Percentiles rank a stretch among this genome's conserved stretches.
Conservation (phyloP, 2,797 vertebrate genomes). For the Schizothorax lantsangensis region DNA sequence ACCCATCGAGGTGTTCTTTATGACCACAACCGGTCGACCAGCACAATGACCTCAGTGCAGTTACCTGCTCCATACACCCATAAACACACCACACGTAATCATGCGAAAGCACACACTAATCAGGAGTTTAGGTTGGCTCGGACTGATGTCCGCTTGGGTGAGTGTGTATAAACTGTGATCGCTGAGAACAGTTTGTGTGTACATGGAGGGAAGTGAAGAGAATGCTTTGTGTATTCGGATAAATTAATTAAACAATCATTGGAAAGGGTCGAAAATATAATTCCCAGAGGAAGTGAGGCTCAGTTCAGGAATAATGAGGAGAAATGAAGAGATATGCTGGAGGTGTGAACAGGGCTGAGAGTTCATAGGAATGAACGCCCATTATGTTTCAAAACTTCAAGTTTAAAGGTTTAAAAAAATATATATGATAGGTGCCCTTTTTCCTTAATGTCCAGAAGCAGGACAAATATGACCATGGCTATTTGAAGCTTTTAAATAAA, state of each 20-base stretch:
- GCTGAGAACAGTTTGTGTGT: slow-evolving; percentile 49
- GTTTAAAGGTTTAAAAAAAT: neutral
- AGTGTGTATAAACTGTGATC: slow-evolving; percentile 50
- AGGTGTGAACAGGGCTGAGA: slow-evolving; percentile 39
- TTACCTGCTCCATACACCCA: slow-evolving; percentile 32
- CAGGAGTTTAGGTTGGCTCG: slow-evolving; percentile 39
- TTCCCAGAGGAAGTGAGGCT: slow-evolving; percentile 69
- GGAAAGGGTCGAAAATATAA: slow-evolving; percentile 62
- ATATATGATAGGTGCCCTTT: neutral
- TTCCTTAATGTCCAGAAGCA: neutral
- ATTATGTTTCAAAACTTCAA: neutral
- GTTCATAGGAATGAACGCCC: neutral
- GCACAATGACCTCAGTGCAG: slow-evolving; percentile 21
- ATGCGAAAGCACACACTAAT: neutral
- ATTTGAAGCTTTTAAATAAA: neutral
- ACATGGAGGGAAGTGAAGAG: slow-evolving; percentile 53
- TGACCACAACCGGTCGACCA: slow-evolving; percentile 9
- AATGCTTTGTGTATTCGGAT: slow-evolving; percentile 63
- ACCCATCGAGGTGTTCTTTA: slow-evolving; percentile 43
- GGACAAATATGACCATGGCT: neutral
- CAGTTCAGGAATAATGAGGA: slow-evolving; percentile 37
- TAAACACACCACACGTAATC: neutral
- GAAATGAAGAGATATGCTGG: slow-evolving; percentile 31
- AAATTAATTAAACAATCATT: slow-evolving; percentile 66
- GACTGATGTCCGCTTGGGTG: slow-evolving; percentile 16